These are phyloP conservation scores for Drosophila asahinai DNA, from an alignment of 1,140 invertebrate species.

Conservation along the genomic window DNA sequence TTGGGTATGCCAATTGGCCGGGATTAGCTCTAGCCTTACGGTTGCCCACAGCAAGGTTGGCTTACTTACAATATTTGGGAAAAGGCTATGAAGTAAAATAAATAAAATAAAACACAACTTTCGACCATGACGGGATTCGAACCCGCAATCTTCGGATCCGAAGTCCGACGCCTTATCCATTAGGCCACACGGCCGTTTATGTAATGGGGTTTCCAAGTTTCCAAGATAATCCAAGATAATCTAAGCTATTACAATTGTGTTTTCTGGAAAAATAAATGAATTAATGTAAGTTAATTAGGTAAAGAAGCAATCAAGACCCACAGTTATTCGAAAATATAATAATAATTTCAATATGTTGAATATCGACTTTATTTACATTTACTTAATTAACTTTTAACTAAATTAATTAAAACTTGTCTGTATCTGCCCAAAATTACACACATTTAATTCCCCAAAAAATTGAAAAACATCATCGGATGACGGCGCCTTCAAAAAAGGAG, in stretches of 20 bases:
- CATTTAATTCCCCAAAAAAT: conserved; percentile 19
- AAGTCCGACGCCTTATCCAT: conserved; percentile 74
- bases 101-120: neutral
- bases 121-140: conserved; percentile 55
- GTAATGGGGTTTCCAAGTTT: neutral
- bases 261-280: no score
- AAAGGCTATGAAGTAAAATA: neutral
- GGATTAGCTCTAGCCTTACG: neutral
- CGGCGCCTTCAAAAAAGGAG: conserved; percentile 7
- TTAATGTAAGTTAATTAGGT: no score
- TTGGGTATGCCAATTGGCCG: conserved; percentile 18
- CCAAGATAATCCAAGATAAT: neutral
- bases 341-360: neutral
- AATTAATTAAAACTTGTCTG: neutral
- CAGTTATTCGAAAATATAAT: no score
- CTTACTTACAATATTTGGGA: neutral
- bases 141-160: conserved; percentile 72
- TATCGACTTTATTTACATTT: neutral
- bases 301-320: no score
- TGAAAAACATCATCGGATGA: conserved; percentile 6
- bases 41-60: neutral
- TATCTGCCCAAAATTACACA: neutral
- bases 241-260: neutral
- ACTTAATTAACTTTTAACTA: neutral
- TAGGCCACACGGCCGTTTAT: conserved; percentile 54